Base-by-base conservation (phyloP, 1,140 invertebrate genomes). In the Macrobrachium nipponense region DNA sequence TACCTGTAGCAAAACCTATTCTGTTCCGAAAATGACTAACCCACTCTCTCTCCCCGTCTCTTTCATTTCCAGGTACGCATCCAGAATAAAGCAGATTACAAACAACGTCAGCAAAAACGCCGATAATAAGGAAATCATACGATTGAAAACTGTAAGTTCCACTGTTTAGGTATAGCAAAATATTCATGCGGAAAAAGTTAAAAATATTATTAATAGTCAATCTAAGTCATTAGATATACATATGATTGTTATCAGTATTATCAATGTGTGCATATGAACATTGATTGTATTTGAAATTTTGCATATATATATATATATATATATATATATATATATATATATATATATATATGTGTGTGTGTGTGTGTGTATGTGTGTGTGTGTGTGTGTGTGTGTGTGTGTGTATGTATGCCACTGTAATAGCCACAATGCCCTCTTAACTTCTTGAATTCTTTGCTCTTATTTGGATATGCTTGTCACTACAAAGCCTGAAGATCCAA, bases 61-160 rank as follows among this genome's bases (percentile, higher is more conserved):
- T 8, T 87, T 88, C 58, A 44, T 79, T 89, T 89, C 80, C 87
- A 93, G 92, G 78, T 93, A 93, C 89, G 92, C 92, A 0, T 91
- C 92, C 5, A 90, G 92, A 85, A 92, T 92, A 10, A 93, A 93
- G 88, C 90, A 92, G 75, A 92, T 93, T 73, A 93, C 92, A 17
- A 93, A 93, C 88, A 91, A 90, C 88, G 92, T 92, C 14, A 90
- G 89, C 61, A 92, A 92, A 89, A 92, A 92, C 89, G 89, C 92
- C 12, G 92, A 93, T 81, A 92, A 92, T 84, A 92, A 92, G 88
- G 92, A 93, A 89, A 91, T 93, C 60, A 90, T 90, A 3, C 89
- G 91, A 82, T 90, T 93, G 10, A 92, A 92, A 90, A 70, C 81
- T 60, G 88, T 87, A 61, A 87, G 84, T 82, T 51, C 6, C 20